These are phyloP conservation scores for Polypterus senegalus DNA, from an alignment of 2,113 vertebrate species.

Conservation along the genomic window DNA sequence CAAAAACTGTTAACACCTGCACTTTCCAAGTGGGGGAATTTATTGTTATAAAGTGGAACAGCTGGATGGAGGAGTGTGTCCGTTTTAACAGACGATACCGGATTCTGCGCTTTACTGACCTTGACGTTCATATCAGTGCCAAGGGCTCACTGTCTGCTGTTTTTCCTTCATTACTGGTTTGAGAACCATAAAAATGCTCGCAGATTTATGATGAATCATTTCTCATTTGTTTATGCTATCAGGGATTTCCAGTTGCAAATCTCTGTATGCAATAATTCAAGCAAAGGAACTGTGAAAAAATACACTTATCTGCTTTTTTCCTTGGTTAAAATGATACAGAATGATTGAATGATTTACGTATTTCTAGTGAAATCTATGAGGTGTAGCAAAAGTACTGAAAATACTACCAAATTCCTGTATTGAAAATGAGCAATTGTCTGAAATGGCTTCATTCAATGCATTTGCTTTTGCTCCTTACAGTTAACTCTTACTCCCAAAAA, in stretches of 20 bases:
- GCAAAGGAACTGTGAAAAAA: too few species aligned
- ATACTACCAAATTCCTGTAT: too few species aligned
- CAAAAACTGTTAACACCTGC: slow-evolving; percentile 19
- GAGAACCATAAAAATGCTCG: slow-evolving; percentile 28
- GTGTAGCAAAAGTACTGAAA: too few species aligned
- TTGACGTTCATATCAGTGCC: slow-evolving; percentile 25
- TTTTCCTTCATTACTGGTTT: slow-evolving; percentile 25
- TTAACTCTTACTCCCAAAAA: too few species aligned
- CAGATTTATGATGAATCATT: slow-evolving; percentile 25
- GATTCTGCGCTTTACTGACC: slow-evolving; percentile 25
- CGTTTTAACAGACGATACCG: slow-evolving; percentile 24
- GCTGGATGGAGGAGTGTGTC: slow-evolving; percentile 24
- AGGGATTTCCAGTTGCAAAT: slow-evolving; percentile 11
- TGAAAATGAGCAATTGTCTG: too few species aligned
- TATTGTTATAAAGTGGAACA: slow-evolving; percentile 24
- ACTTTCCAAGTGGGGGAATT: slow-evolving; percentile 15
- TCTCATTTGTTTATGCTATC: slow-evolving; percentile 21
- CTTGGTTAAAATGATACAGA: too few species aligned
- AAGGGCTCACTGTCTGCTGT: slow-evolving; percentile 19
- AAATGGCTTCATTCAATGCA: too few species aligned
- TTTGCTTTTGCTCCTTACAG: too few species aligned
- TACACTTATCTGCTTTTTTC: too few species aligned
- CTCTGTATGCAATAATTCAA: slow-evolving; percentile 11
- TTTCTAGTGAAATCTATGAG: too few species aligned
- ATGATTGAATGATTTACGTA: too few species aligned